phyloP scores from a whole-genome alignment of 2,888 invertebrate species.

The Athripsodes cinereus region DNA sequence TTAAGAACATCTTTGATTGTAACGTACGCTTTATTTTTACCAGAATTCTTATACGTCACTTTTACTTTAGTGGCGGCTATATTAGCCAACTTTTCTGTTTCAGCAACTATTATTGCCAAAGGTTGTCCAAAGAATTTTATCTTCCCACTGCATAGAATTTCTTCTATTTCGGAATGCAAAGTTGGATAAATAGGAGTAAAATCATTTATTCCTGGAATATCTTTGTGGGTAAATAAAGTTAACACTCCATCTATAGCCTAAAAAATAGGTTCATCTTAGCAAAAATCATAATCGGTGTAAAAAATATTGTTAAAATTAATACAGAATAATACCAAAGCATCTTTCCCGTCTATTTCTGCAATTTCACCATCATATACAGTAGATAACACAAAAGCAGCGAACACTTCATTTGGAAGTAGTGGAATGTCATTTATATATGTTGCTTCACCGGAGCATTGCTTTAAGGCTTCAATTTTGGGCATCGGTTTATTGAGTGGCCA shows the following conservation, averaged over 20 bases:
- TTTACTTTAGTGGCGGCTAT: constrained; percentile 51
- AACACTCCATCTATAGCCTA: constrained; percentile 62
- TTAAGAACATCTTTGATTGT: constrained; percentile 46
- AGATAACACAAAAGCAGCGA: constrained; percentile 58
- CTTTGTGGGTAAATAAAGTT: constrained; percentile 56
- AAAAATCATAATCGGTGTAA: too few relatives aligned
- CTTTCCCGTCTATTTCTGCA: constrained; percentile 43
- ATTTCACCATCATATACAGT: constrained; percentile 51
- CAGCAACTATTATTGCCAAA: constrained; percentile 67
- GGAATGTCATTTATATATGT: constrained; percentile 58
- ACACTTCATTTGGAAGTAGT: constrained; percentile 53
- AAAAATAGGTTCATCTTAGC: background rate
- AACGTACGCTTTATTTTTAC: constrained; percentile 41
- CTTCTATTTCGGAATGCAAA: constrained; percentile 37
- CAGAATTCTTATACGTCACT: constrained; percentile 47
- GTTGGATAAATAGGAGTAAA: constrained; percentile 38
- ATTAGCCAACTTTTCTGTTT: constrained; percentile 51
- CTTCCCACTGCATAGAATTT: constrained; percentile 50
- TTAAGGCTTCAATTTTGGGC: constrained; percentile 56
- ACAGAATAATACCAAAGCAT: constrained; percentile 41
- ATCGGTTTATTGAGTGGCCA: constrained; percentile 67
- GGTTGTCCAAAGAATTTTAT: constrained; percentile 68
- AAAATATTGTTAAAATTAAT: too few relatives aligned
- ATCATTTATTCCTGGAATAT: constrained; percentile 65
- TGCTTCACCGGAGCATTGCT: constrained; percentile 63